Base-by-base conservation (phyloP, 2,113 vertebrate species). In the Hassar affinis region DNA sequence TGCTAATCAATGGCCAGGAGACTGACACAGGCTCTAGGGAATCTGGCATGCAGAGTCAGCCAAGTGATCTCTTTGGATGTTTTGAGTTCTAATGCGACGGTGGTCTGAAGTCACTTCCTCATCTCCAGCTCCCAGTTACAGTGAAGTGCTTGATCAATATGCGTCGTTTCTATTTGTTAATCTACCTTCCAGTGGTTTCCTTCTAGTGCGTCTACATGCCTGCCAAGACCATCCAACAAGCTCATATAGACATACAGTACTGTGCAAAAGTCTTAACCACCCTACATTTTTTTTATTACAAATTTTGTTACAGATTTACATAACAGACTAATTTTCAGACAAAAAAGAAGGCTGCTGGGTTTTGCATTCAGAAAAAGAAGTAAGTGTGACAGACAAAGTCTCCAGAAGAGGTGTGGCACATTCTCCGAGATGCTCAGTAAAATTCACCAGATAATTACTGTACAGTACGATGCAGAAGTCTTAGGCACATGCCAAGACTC, bases 1-100 rank as follows among this genome's bases (percentile, higher is more conserved):
- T 79, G 86, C 85, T 82, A 90, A 90, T 94, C 91, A 75, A 92
- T 94, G 91, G 81, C 80, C 61, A 83, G 87, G 82, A 86, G 89
- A 93, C 91, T 83, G 88, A 54, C 30, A 35, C 25, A 51, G 68
- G 64, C 75, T 59, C 74, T 11, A 76, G 64, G 66, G 77, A 79
- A 82, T 69, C 82, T 75, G 75, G 57, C 38, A 69, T 56, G 57
- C 51, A 75, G 62, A 76, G 78, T 82, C 79, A 84, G 78, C 62
- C 49, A 82, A 64, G 45, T 47, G 61, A 75, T 79, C 57, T 82
- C 45, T 62, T 62, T 33, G n/a, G 72, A 14, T 47, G 68, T 64
- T 57, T 78, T 42, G 6, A 62, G 17, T 25, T 38, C 62, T 83
- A 56, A 83, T 78, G 61, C 42, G 61, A 18, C 9, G 4, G 2